Evolutionary conservation across 2,797 vertebrate genomes (phyloP), one percentile per base, ranked within the genome.

Genomic region (Cuniculus paca): DNA sequence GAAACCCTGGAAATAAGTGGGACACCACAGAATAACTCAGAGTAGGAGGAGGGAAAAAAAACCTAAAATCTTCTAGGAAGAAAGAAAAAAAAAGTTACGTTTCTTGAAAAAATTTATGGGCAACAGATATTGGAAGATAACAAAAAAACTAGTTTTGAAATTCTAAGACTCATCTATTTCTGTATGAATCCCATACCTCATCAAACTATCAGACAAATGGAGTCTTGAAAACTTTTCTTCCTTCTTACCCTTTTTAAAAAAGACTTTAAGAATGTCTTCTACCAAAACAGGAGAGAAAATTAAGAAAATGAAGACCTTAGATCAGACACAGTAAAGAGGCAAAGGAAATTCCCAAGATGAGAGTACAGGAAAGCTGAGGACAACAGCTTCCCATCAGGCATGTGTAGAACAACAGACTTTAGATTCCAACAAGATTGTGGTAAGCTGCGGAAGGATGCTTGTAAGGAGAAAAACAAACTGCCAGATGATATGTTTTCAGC

Each of bases 181-280:
- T 50, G 34, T 42, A 78, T 72, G 39, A 78, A 87, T 93, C 93
- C 17, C 24, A 82, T 36, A 50, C 10, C 48, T 54, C 82, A 56
- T 10, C 65, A 93, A 90, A 74, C 17, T 79, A 87, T 48, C 26
- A 70, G 58, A 81, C 22, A 68, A 6, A 72, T 11, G 17, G 16
- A 77, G 31, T 87, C 54, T 72, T 87, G 28, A 90, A 65, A 88
- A 83, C 6, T 82, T 93, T 45, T 39, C 34, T 77, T 90, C 50
- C n/a, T 86, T 77, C n/a, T 56, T 19, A 54, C 81, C 39, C 58
- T 58, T 92, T 90, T 80, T 39, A 56, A 19, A 42, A 81, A 92
- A 39, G 17, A 85, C 26, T 85, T 85, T 86, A 77, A 86, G 54
- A 17, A 78, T 70, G 11, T 48, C 20, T 54, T 83, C 36, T 48